These are phyloP conservation scores for Mugil cephalus DNA, from an alignment of 2,113 vertebrate species.

Conservation along the genomic window DNA sequence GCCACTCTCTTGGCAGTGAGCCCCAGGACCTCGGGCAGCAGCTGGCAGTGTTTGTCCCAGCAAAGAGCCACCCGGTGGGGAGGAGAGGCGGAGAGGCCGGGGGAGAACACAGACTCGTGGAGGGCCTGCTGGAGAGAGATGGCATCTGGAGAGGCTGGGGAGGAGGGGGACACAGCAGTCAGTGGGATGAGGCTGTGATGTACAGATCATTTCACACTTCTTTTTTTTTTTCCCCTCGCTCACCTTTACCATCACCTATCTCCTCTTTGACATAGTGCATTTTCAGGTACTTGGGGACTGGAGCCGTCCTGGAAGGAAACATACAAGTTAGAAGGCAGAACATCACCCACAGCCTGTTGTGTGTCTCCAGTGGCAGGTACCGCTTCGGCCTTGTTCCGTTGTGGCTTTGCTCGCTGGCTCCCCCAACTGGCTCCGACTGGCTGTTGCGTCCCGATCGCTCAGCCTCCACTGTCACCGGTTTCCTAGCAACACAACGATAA, in stretches of 20 bases:
- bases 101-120: constrained; percentile 92
- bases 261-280: constrained; percentile 90
- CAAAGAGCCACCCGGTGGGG: constrained; percentile 89
- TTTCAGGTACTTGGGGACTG: constrained; percentile 87
- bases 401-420: constrained; percentile 74
- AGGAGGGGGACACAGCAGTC: background rate
- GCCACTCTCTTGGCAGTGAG: constrained; percentile 91
- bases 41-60: constrained; percentile 93
- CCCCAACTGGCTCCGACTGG: constrained; percentile 74
- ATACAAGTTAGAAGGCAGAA: background rate
- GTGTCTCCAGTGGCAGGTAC: constrained; percentile 58
- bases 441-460: constrained; percentile 80
- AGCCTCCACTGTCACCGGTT: constrained; percentile 68
- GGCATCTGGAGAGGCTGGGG: constrained; percentile 76
- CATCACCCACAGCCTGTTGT: background rate
- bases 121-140: constrained; percentile 90
- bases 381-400: constrained; percentile 77
- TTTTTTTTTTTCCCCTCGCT: background rate
- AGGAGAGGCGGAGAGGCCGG: constrained; percentile 86
- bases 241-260: constrained; percentile 85
- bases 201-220: background rate
- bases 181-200: background rate
- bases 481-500: constrained; percentile 78
- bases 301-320: constrained; percentile 79
- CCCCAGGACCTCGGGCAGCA: constrained; percentile 90